Evolutionary conservation across 2,113 vertebrate genomes (phyloP).

Genomic region (Nettapus auritus): DNA sequence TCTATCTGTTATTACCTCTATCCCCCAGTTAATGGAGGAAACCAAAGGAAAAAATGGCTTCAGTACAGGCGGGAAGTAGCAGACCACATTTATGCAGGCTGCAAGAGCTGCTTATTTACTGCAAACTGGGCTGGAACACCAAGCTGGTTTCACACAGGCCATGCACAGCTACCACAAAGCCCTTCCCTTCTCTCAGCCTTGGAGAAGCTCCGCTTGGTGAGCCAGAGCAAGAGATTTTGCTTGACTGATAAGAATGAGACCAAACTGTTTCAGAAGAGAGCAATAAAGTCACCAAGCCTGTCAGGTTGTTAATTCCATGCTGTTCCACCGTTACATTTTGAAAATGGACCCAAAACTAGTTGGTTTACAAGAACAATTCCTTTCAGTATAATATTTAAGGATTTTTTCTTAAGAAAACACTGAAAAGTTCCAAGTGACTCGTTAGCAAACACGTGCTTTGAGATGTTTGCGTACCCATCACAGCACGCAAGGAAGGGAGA

Average conservation of each 20-base stretch:
- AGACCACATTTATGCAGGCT: rapidly evolving
- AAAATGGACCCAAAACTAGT: not conserved
- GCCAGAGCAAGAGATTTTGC: not conserved
- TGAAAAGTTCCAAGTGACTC: not conserved
- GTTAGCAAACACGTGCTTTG: not conserved
- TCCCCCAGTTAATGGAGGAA: not conserved
- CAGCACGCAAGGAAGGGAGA: not conserved
- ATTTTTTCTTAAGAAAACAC: not conserved
- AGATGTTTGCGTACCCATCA: not conserved
- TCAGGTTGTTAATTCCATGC: not conserved
- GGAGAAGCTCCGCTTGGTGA: not conserved
- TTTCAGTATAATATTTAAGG: not conserved
- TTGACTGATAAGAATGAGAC: not conserved
- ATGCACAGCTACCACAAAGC: not conserved
- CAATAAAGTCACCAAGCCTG: not conserved
- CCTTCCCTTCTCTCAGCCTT: not conserved
- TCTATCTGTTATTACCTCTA: rapidly evolving
- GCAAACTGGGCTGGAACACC: not conserved
- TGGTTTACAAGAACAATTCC: not conserved
- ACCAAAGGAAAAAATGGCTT: not conserved
- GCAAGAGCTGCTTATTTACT: not conserved
- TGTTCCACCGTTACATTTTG: not conserved
- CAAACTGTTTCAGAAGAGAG: not conserved
- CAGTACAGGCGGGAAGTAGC: not conserved
- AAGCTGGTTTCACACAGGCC: not conserved